These are phyloP conservation scores for Drosophila subsilvestris DNA, from an alignment of 2,888 invertebrate species.

Conservation along the genomic window DNA sequence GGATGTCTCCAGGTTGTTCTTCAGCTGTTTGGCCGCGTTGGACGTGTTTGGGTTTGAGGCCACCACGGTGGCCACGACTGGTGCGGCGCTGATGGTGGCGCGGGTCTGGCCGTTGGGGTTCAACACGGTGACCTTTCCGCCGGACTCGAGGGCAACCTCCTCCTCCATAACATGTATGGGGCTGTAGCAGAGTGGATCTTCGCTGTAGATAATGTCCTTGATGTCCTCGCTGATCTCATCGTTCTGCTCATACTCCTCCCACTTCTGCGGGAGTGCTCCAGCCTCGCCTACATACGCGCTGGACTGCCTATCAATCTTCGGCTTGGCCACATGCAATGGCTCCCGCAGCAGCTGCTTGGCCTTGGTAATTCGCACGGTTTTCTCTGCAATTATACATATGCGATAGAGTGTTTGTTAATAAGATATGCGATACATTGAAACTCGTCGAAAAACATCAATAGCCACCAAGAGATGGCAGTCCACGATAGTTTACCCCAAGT, in stretches of 20 bases:
- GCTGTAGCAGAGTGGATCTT: constrained; percentile 68
- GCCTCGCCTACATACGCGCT: constrained; percentile 23
- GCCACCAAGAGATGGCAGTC: constrained; percentile 30
- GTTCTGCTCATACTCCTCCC: constrained; percentile 71
- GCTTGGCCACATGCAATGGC: constrained; percentile 62
- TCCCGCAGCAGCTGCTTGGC: constrained; percentile 55
- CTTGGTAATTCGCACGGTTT: constrained; percentile 64
- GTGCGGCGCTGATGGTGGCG: constrained; percentile 16
- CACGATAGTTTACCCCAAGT: constrained; percentile 37
- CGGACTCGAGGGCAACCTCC: constrained; percentile 50
- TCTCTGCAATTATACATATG: constrained; percentile 50
- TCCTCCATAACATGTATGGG: constrained; percentile 71
- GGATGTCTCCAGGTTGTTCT: constrained; percentile 65
- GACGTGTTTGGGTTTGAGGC: constrained; percentile 28
- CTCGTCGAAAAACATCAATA: constrained; percentile 19
- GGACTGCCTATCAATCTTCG: constrained; percentile 49
- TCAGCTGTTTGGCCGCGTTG: constrained; percentile 63
- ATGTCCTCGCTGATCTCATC: constrained; percentile 67
- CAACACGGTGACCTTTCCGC: constrained; percentile 61
- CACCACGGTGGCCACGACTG: constrained; percentile 65
- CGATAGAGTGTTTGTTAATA: constrained; percentile 8
- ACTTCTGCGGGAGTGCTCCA: constrained; percentile 68
- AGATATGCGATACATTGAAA: constrained; percentile 31
- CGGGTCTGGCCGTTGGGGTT: not conserved
- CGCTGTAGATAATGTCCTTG: constrained; percentile 69